These are phyloP conservation scores for Carassius gibelio DNA, from an alignment of 2,113 vertebrate genomes.

Conservation along the genomic window DNA sequence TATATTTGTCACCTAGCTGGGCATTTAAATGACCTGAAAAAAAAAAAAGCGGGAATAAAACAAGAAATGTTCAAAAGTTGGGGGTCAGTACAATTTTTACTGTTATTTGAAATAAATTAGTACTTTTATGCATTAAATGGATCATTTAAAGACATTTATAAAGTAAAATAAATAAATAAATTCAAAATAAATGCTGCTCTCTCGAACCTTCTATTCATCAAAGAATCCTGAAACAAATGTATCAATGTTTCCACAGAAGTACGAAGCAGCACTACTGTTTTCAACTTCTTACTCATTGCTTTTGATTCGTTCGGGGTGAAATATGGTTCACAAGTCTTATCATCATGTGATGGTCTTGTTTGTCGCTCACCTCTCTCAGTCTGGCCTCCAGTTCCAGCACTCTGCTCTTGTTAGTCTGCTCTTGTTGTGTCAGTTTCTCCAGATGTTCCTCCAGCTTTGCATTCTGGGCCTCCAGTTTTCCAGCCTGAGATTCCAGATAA, in stretches of 20 bases:
- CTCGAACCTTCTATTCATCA: background rate
- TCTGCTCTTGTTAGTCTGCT: constrained; percentile 90
- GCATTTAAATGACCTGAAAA: background rate
- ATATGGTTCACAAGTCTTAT: background rate
- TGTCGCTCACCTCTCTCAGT: constrained; percentile 85
- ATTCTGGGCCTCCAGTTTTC: constrained; percentile 96
- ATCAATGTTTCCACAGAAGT: background rate
- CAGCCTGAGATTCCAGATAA: constrained; percentile 97
- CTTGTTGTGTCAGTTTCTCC: constrained; percentile 95
- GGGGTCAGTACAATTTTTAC: too few relatives aligned
- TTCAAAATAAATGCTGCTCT: background rate
- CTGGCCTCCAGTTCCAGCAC: constrained; percentile 89
- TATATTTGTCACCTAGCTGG: background rate
- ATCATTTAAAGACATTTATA: background rate
- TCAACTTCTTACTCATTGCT: background rate
- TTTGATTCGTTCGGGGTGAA: too few relatives aligned
- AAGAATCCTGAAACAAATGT: background rate
- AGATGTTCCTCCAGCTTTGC: constrained; percentile 96
- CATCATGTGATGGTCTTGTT: background rate
- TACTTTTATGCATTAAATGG: background rate
- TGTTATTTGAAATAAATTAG: too few relatives aligned
- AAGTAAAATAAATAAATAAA: background rate
- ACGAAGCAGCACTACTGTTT: background rate
- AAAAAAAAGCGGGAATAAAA: background rate
- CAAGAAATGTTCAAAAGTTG: background rate